Percentiles rank a stretch among this genome's conserved stretches.
Evolutionary conservation across 2,888 invertebrate species (phyloP).

Genomic region (Arge pagana): DNA sequence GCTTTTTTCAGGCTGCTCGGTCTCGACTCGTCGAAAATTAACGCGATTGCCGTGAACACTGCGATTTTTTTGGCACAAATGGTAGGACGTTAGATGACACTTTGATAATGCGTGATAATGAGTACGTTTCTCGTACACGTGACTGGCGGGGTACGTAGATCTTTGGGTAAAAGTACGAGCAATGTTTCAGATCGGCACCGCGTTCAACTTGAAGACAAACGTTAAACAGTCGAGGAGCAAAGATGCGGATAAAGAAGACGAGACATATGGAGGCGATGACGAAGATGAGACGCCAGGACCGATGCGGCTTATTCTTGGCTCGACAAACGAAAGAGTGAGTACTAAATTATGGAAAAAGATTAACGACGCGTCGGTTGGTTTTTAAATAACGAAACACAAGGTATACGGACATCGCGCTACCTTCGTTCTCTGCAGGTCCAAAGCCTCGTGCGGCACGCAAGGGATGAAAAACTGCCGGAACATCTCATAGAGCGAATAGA

Average conservation of each 20-base stretch:
- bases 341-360: neutral
- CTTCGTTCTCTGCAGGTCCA: slow-evolving; percentile 43
- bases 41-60: slow-evolving; percentile 82
- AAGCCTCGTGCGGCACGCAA: slow-evolving; percentile 64
- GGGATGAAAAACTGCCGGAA: slow-evolving; percentile 67
- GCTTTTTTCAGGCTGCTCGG: slow-evolving; percentile 73
- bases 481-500: slow-evolving; percentile 66
- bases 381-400: no score
- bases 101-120: neutral
- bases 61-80: slow-evolving; percentile 83
- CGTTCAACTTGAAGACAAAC: slow-evolving; percentile 59
- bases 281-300: slow-evolving; percentile 45
- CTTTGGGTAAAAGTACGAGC: neutral
- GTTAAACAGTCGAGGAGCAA: slow-evolving; percentile 44
- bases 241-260: slow-evolving; percentile 5
- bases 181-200: slow-evolving; percentile 66
- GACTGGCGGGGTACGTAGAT: no score
- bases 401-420: no score
- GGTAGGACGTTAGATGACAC: slow-evolving; percentile 60
- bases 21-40: slow-evolving; percentile 75
- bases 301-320: slow-evolving; percentile 22
- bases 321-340: slow-evolving; percentile 15
- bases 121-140: neutral
- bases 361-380: no score
- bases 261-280: slow-evolving; percentile 36